Percentiles rank a stretch among this genome's conserved stretches.
Conservation (phyloP, 2,113 vertebrate species). For the Scopus umbretta region DNA sequence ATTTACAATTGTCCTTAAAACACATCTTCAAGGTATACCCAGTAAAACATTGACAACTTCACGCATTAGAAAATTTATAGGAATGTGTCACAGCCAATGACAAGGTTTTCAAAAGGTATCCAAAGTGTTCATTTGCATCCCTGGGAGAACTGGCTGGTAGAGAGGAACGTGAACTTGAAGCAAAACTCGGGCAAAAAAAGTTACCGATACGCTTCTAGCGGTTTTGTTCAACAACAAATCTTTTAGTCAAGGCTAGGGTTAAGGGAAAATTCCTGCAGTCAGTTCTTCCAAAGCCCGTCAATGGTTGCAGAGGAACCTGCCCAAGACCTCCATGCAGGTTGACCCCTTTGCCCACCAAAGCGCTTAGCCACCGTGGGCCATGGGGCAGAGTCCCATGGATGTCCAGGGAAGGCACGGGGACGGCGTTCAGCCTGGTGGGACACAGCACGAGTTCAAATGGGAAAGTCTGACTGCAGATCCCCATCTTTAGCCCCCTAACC, state of each 20-base stretch:
- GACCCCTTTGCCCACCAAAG: background rate
- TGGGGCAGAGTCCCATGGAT: background rate
- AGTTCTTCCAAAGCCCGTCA: background rate
- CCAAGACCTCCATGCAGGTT: background rate
- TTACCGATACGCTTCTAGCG: background rate
- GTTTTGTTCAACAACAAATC: too few species aligned
- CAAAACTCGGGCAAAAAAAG: background rate
- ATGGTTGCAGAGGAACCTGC: background rate
- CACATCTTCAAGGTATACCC: background rate
- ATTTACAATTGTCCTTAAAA: background rate
- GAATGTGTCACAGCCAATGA: rapidly evolving
- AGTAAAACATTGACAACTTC: background rate
- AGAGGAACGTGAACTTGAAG: background rate
- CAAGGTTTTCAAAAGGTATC: background rate
- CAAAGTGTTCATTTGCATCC: background rate
- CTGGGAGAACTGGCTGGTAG: background rate
- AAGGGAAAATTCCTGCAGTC: background rate
- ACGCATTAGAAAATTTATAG: background rate
- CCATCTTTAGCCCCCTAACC: background rate
- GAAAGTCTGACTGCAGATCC: background rate
- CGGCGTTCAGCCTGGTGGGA: rapidly evolving
- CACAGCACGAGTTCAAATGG: background rate
- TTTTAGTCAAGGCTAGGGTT: background rate
- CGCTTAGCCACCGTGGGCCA: background rate
- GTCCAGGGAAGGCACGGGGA: background rate